Conservation (phyloP, 2,888 invertebrate species). For the Cheilosia soror region DNA sequence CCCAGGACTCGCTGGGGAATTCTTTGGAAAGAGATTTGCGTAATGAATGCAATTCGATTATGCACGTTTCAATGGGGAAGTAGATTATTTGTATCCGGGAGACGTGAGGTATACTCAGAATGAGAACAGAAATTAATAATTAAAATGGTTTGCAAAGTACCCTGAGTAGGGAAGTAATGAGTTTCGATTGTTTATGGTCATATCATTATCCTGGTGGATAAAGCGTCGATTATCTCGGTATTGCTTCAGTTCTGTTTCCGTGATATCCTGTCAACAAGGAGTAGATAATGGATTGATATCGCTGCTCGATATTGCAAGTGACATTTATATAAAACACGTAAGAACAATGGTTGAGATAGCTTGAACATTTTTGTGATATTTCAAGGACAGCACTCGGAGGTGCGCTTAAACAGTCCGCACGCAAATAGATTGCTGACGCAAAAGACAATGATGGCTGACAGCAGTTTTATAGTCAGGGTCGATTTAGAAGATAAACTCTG, state of each 20-base stretch:
- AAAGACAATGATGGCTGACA: no score
- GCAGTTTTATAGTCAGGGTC: no score
- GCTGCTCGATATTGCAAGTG: not conserved
- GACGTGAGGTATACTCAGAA: not conserved
- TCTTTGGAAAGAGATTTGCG: slow-evolving; percentile 41
- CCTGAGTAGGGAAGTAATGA: not conserved
- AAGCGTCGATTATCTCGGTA: not conserved
- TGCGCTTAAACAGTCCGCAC: no score
- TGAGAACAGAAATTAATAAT: slow-evolving; percentile 36
- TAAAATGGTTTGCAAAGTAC: slow-evolving; percentile 24
- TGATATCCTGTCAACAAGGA: slow-evolving; percentile 15
- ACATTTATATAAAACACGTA: not conserved
- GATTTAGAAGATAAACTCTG: no score
- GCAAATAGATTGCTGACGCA: no score
- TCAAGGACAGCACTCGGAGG: no score
- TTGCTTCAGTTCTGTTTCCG: not conserved
- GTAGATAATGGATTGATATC: slow-evolving; percentile 10
- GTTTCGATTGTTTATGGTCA: slow-evolving; percentile 7
- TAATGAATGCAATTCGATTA: slow-evolving; percentile 65
- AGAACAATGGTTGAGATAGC: no score
- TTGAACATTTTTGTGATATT: no score
- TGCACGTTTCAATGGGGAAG: slow-evolving; percentile 20
- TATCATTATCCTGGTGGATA: not conserved
- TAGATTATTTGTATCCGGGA: slow-evolving; percentile 9
- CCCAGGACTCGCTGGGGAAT: slow-evolving; percentile 34